Conservation (phyloP, 2,113 vertebrate genomes). For the Esox niger region DNA sequence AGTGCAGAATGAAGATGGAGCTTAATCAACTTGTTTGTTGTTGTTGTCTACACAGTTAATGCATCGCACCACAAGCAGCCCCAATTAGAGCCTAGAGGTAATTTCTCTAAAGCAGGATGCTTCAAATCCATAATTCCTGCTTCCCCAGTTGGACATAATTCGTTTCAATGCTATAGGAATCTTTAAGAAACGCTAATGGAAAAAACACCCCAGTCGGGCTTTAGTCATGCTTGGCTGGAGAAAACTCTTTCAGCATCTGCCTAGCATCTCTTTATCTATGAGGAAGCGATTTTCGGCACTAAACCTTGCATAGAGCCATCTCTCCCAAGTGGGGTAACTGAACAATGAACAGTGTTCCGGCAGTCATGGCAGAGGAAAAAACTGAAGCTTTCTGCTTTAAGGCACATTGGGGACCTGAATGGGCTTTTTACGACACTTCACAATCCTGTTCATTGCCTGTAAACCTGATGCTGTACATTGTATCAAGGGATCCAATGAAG, state of each 20-base stretch:
- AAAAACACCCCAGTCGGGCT: conserved; percentile 30
- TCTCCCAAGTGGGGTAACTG: conserved; percentile 37
- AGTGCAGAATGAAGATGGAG: conserved; percentile 18
- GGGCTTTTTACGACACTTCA: conserved; percentile 62
- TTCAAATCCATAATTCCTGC: conserved; percentile 39
- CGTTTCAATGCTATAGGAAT: conserved; percentile 13
- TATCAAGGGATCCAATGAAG: conserved; percentile 42
- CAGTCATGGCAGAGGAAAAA: conserved; percentile 33
- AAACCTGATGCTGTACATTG: conserved; percentile 41
- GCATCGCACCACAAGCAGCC: conserved; percentile 25
- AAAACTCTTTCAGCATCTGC: conserved; percentile 44
- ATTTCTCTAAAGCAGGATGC: conserved; percentile 35
- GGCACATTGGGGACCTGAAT: conserved; percentile 59
- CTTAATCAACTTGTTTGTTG: conserved; percentile 37
- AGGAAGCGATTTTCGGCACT: conserved; percentile 28
- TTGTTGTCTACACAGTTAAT: conserved; percentile 31
- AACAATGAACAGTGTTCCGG: conserved; percentile 41
- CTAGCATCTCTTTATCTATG: conserved; percentile 46
- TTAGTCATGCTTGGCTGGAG: conserved; percentile 48
- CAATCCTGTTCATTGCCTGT: conserved; percentile 50
- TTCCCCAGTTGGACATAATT: conserved; percentile 17
- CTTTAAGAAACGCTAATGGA: conserved; percentile 33
- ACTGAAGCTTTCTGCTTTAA: conserved; percentile 50
- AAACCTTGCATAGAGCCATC: conserved; percentile 29
- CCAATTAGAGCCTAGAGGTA: conserved; percentile 49